Base-by-base conservation (phyloP, 2,797 vertebrate species). In the Aeoliscus strigatus region DNA sequence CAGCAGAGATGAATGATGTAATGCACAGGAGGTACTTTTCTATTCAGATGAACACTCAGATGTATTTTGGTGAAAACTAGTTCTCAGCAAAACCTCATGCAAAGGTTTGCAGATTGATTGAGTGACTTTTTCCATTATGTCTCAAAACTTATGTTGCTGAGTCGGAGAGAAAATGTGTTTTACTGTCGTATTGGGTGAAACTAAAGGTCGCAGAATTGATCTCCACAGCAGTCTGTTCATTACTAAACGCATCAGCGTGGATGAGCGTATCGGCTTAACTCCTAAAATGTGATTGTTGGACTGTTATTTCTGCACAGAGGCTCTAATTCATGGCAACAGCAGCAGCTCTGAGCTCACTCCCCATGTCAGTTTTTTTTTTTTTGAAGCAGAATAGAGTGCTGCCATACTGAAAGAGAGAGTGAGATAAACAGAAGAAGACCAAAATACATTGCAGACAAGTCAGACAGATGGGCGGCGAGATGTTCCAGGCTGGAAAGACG, bases 361-460 rank as follows among this genome's bases (percentile, higher is more conserved):
- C 15, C 26, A 29, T 51, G 68, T 75, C 62, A 60, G 51, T 44
- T 70, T 64, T 35, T 54, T 35, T n/a, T 46, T 42, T 38, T 2
- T 1, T 50, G 49, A 39, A 56, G 54, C 6, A 11, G 52, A 50
- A 60, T 61, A 41, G 44, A 51, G 36, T 34, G 34, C 51, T 48
- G 61, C 47, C 36, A 26, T 40, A 17, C 41, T 36, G 40, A 58
- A 47, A 36, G 17, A 53, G 27, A 57, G 31, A 40, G 47, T 39
- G 50, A 59, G 52, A 31, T 33, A 14, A 14, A 30, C 30, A 29
- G 43, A 32, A 47, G 57, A 14, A 2, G 16, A 36, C 3, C 6
- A 6, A 21, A 21, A 28, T 39, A 39, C 36, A 51, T 10, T 10
- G 13, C 50, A 39, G 47, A 63, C 44, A 43, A n/a, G 13, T 39